Base-by-base conservation (phyloP, 2,888 invertebrate species). In the Thyatira batis region DNA sequence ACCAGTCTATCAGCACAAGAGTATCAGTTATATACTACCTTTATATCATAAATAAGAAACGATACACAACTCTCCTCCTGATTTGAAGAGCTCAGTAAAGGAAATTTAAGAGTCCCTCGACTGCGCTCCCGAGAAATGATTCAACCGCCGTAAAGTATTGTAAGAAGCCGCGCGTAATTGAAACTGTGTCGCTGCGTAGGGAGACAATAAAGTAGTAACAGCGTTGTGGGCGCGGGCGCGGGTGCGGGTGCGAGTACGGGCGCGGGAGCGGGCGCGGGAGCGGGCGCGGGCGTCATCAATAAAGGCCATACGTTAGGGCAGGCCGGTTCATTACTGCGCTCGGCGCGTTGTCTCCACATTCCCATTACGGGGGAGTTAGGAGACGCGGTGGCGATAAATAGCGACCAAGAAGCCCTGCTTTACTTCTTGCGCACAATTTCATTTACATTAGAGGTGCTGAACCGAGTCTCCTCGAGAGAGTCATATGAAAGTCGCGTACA, bases 401-500 rank as follows among this genome's bases (percentile, higher is more conserved):
- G 80, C 82, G 82, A 85, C 78, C 83, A 71, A 85, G 85, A 73
- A 85, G 80, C 80, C 79, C 78, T 85, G 89, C 86, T 90, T 89
- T 89, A 89, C 90, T 89, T 87, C 84, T 87, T 87, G 88, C 84
- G 83, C 87, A 89, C 87, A 91, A 90, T 91, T 91, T 89, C 84
- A 89, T 90, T 90, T 89, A 91, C 89, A 90, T 90, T 87, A 88
- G 81, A 88, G 86, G 87, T 89, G 86, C 81, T 85, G 86, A 87
- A 77, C 80, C 72, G 69, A 80, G 78, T 73, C 79, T 80, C 75
- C 87, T 89, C 84, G 65, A 60, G 89, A 84, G 90, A 86, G 80
- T 80, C 87, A 78, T 87, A 84, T 80, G 87, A 82, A 83, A 86
- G 81, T 87, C 83, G 82, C 82, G 82, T 83, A 80, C 85, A 85